phyloP scores from a whole-genome alignment of 2,113 vertebrate genomes.

The Acrocephalus arundinaceus region DNA sequence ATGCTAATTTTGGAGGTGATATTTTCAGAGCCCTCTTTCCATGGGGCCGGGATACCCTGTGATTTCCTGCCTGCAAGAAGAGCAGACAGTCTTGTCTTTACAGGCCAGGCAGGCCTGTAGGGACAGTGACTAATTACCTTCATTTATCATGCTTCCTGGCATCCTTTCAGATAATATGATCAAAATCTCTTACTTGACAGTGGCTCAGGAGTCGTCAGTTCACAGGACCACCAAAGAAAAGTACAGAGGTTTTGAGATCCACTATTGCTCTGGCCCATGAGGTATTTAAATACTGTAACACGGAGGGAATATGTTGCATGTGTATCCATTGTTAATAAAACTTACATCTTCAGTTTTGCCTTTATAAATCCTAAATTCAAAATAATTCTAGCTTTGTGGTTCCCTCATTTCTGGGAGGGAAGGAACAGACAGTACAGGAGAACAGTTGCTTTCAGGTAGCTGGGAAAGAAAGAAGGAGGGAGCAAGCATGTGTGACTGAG shows the following conservation, averaged over 20 bases:
- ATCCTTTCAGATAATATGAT: slow-evolving; percentile 79
- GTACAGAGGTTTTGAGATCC: not conserved
- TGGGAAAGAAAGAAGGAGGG: not conserved
- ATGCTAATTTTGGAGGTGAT: not conserved
- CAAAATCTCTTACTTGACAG: slow-evolving; percentile 80
- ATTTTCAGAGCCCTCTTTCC: not conserved
- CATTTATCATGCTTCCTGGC: slow-evolving; percentile 80
- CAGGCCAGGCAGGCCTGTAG: slow-evolving; percentile 71
- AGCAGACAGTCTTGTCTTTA: slow-evolving; percentile 68
- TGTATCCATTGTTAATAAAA: not conserved
- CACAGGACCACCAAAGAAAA: not conserved
- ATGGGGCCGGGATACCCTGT: not conserved
- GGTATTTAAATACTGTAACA: not conserved
- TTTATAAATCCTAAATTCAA: not conserved
- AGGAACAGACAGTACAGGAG: not conserved
- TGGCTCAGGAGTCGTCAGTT: slow-evolving; percentile 54
- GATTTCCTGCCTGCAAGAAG: not conserved
- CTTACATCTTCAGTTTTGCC: not conserved
- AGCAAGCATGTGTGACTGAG: not conserved
- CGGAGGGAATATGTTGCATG: not conserved
- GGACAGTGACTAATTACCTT: slow-evolving; percentile 86
- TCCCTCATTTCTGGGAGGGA: not conserved
- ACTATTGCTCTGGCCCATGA: not conserved
- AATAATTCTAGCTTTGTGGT: not conserved
- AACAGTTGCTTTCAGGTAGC: not conserved